Base-by-base conservation (phyloP, 2,888 invertebrate species). In the Drosophila percnosoma region DNA sequence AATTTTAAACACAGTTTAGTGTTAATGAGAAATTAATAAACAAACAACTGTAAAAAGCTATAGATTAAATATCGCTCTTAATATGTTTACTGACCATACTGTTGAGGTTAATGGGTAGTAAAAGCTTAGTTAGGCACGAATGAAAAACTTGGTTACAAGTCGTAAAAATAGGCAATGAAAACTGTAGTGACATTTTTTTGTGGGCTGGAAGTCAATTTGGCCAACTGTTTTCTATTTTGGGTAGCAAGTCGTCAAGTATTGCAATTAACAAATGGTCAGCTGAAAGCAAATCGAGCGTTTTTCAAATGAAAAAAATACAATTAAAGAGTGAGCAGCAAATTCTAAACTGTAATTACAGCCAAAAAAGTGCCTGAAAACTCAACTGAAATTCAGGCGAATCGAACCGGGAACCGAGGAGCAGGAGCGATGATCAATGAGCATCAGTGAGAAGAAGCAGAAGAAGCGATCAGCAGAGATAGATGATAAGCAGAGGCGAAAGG, bases 291-390 rank as follows among this genome's bases (percentile, higher is more conserved):
- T 62, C 54, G 66, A 51, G 54, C 18, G 49, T 31, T 27, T 48
- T 42, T 66, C 53, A 21, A 69, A 49, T 60, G 48, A 5, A 33
- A 34, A 21, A 63, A 29, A 58, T 34, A 31, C 27, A 54, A 34
- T 59, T 42, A 61, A 27, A 51, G 60, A 64, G 48, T 29, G 29
- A 31, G 29, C 38, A 51, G 48, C 48, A 45, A 45, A 49, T 18
- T 11, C 13, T 40, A 40, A 42, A 52, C 52, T 79, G 29, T 68
- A 64, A 69, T 82, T 80, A 61, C 73, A 83, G 80, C 68, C 59
- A 62, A 55, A 59, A 70, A 81, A 84, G 85, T 84, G 87, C 81
- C 82, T 81, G 61, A 75, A 8, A 68, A 73, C 38, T 33, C 27
- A 53, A 53, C 59, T 15, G 29, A 61, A 40, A 45, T 45, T 33